These are phyloP conservation scores for Polyommatus iphigenia DNA, from an alignment of 2,888 invertebrate genomes.

Conservation along the genomic window DNA sequence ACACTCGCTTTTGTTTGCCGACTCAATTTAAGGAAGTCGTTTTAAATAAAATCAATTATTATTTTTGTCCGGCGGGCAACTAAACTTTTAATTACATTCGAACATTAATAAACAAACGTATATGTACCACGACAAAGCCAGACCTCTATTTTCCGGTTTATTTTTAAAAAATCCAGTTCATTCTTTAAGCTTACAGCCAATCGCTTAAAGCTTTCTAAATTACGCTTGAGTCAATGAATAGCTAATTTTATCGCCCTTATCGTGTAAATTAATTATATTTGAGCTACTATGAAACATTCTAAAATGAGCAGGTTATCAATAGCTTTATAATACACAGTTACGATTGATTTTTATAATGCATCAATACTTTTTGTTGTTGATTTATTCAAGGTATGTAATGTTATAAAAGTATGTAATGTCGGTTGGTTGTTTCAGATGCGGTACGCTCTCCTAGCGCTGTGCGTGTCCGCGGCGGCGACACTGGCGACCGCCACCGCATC, in stretches of 20 bases:
- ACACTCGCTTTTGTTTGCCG: not conserved
- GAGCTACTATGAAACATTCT: no score
- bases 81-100: not conserved
- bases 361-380: no score
- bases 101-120: not conserved
- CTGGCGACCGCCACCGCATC: constrained; percentile 61
- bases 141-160: not conserved
- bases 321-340: no score
- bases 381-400: no score
- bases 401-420: not conserved
- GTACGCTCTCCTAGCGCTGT: constrained; percentile 66
- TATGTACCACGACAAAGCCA: not conserved
- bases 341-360: no score
- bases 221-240: not conserved
- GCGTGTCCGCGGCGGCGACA: constrained; percentile 66
- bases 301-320: no score
- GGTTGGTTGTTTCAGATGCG: constrained; percentile 62
- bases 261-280: no score
- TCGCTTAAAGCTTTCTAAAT: not conserved
- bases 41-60: not conserved
- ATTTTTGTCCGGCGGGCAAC: not conserved
- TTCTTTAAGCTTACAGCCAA: not conserved
- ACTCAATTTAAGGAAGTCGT: not conserved
- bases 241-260: not conserved
- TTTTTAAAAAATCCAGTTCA: not conserved